These are phyloP conservation scores for Noctua comes DNA, from an alignment of 2,888 invertebrate species.

Conservation along the genomic window DNA sequence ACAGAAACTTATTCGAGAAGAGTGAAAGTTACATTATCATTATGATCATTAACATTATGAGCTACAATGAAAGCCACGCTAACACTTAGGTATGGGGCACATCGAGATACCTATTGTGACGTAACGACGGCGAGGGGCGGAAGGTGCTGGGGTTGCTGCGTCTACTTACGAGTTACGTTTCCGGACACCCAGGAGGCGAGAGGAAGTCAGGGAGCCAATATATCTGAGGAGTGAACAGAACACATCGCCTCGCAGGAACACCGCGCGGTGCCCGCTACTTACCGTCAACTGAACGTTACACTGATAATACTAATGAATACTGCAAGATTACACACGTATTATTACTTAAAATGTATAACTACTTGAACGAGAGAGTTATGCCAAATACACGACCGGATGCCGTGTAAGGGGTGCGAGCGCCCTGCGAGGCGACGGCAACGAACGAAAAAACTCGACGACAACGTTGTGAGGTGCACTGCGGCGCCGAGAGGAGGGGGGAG, in stretches of 20 bases:
- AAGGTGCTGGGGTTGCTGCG: not conserved
- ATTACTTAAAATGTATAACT: not conserved
- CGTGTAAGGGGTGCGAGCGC: not conserved
- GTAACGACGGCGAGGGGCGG: not conserved
- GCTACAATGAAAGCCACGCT: conserved; percentile 33
- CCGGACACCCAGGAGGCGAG: not conserved
- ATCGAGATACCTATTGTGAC: conserved; percentile 10
- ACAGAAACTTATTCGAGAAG: conserved; percentile 57
- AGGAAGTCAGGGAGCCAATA: not conserved
- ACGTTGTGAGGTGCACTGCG: not conserved
- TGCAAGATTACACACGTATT: conserved; percentile 11
- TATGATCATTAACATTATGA: conserved; percentile 30
- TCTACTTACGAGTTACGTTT: not conserved
- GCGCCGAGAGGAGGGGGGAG: too few relatives aligned
- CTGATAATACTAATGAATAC: conserved; percentile 23
- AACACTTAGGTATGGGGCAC: conserved; percentile 28
- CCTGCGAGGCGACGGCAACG: not conserved
- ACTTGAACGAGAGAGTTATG: conserved; percentile 1
- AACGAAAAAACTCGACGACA: not conserved
- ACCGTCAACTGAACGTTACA: not conserved
- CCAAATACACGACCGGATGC: not conserved
- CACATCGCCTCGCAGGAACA: not conserved
- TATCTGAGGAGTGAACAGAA: not conserved
- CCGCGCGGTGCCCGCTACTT: not conserved
- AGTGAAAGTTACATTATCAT: conserved; percentile 13